These are phyloP conservation scores for Melinopterus prodromus DNA, from an alignment of 2,888 invertebrate genomes.

Conservation along the genomic window DNA sequence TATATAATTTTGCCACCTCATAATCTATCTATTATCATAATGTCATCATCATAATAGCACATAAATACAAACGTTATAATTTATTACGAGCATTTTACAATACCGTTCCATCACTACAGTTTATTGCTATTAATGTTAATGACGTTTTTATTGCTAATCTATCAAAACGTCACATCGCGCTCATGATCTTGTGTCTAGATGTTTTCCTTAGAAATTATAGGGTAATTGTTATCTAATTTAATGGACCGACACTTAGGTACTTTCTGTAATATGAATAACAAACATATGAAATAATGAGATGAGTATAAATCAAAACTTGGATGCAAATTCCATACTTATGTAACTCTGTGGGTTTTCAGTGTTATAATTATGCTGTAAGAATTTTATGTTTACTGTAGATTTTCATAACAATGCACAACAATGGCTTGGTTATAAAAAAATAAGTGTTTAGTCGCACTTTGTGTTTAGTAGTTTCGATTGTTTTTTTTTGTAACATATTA, in stretches of 20 bases:
- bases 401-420: not conserved
- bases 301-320: not conserved
- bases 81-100: not conserved
- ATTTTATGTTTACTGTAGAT: not conserved
- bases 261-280: not conserved
- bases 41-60: not conserved
- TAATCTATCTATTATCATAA: not conserved
- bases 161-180: not conserved
- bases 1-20: not conserved
- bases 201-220: not conserved
- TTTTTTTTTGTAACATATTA: not conserved
- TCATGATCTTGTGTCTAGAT: not conserved
- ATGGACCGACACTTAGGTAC: not conserved
- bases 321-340: not conserved
- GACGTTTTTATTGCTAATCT: not conserved
- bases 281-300: not conserved
- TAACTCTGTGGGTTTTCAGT: not conserved
- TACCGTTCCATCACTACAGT: not conserved
- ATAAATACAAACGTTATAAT: not conserved
- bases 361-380: not conserved
- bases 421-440: not conserved
- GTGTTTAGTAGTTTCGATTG: not conserved
- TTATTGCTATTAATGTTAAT: not conserved
- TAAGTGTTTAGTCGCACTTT: not conserved
- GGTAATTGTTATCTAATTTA: not conserved